phyloP scores from a whole-genome alignment of 2,797 vertebrate species.

The Epinephelus malabaricus region DNA sequence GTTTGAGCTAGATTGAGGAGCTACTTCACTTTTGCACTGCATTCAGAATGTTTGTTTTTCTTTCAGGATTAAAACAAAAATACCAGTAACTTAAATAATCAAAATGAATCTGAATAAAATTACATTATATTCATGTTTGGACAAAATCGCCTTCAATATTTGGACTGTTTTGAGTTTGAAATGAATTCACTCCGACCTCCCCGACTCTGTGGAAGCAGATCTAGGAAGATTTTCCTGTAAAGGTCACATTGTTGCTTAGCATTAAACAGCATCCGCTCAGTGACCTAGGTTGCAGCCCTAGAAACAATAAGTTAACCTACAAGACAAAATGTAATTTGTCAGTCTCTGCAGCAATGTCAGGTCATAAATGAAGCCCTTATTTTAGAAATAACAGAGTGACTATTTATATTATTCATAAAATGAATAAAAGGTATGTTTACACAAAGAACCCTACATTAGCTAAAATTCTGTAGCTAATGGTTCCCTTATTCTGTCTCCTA shows the following conservation, averaged over 20 bases:
- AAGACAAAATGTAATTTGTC: conserved; percentile 18
- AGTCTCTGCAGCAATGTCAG: neutral
- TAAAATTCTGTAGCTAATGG: conserved; percentile 34
- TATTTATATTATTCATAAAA: conserved; percentile 35
- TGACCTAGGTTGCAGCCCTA: conserved; percentile 10
- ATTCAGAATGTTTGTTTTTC: conserved; percentile 9
- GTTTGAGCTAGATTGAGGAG: conserved; percentile 6
- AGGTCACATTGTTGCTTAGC: conserved; percentile 34
- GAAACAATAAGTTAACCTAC: conserved; percentile 17
- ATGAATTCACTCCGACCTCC: conserved; percentile 39
- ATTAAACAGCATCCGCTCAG: conserved; percentile 45
- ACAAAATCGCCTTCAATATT: conserved; percentile 21
- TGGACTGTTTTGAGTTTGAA: conserved; percentile 25
- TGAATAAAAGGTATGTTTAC: neutral
- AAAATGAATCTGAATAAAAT: neutral
- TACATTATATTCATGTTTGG: neutral
- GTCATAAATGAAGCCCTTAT: conserved; percentile 21
- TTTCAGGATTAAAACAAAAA: conserved; percentile 5
- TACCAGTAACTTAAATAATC: conserved; percentile 2
- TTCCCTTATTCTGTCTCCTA: conserved; percentile 25
- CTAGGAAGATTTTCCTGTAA: conserved; percentile 43
- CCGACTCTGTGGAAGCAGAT: conserved; percentile 19
- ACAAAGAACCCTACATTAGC: conserved; percentile 14
- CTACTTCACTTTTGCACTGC: conserved; percentile 16
- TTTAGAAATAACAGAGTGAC: conserved; percentile 29